Conservation (phyloP, 2,797 vertebrate genomes). For the Columba guinea region DNA sequence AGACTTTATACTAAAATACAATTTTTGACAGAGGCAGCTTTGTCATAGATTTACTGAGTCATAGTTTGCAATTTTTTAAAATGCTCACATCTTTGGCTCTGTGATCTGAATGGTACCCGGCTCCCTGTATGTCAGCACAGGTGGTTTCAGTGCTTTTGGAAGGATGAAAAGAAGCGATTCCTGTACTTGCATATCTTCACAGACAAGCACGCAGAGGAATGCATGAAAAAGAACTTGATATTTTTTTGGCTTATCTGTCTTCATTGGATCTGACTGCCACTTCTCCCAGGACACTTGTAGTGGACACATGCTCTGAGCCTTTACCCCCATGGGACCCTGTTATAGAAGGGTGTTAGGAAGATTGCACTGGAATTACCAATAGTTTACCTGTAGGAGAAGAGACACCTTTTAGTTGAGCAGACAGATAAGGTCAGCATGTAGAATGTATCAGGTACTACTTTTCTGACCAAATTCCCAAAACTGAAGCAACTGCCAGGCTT, state of each 20-base stretch:
- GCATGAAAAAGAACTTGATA: background rate
- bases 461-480: background rate
- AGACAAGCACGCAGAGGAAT: background rate
- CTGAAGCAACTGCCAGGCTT: background rate
- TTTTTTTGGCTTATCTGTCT: background rate
- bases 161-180: background rate
- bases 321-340: background rate
- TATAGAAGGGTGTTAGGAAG: background rate
- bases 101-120: background rate
- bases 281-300: background rate
- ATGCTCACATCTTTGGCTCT: background rate
- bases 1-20: background rate
- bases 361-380: background rate
- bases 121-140: background rate
- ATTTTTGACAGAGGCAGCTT: background rate
- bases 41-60: background rate
- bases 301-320: background rate
- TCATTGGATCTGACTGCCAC: background rate
- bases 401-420: background rate
- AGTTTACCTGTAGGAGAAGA: background rate
- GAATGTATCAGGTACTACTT: background rate
- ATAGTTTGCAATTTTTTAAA: background rate
- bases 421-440: background rate
- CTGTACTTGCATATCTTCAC: background rate
- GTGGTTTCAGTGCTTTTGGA: background rate